These are phyloP conservation scores for Rhinoraja longicauda DNA, from an alignment of 2,797 vertebrate species.

Conservation along the genomic window DNA sequence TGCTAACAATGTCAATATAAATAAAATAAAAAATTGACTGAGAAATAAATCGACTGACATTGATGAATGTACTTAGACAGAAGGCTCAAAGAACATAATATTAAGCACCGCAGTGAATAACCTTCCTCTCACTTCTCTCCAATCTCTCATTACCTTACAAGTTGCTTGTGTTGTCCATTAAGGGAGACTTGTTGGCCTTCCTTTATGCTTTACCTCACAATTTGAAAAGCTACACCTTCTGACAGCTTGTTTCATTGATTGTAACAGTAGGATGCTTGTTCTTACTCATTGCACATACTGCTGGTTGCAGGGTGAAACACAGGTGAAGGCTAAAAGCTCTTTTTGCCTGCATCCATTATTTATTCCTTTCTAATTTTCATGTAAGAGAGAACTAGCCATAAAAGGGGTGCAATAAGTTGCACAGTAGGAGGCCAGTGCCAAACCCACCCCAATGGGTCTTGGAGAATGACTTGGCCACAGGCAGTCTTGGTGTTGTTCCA, in stretches of 20 bases:
- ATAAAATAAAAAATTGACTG: neutral
- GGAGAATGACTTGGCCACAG: neutral
- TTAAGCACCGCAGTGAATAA: neutral
- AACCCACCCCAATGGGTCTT: neutral
- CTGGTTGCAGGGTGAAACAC: neutral
- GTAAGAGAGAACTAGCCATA: neutral
- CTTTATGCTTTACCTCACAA: neutral
- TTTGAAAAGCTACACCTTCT: neutral
- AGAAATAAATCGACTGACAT: neutral
- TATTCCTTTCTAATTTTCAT: constrained; percentile 3
- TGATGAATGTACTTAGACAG: neutral
- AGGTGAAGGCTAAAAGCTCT: neutral
- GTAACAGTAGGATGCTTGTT: neutral
- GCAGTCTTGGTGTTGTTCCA: neutral
- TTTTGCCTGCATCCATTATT: neutral
- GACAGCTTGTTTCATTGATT: neutral
- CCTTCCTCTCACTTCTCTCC: neutral
- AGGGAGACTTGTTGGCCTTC: neutral
- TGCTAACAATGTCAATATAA: neutral
- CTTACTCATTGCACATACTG: neutral
- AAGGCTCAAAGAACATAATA: neutral
- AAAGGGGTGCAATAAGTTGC: neutral
- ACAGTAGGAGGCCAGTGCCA: neutral
- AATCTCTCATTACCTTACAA: neutral
- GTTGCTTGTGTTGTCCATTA: neutral